Conservation (phyloP, 2,113 vertebrate genomes). For the Campylomormyrus numenius region DNA sequence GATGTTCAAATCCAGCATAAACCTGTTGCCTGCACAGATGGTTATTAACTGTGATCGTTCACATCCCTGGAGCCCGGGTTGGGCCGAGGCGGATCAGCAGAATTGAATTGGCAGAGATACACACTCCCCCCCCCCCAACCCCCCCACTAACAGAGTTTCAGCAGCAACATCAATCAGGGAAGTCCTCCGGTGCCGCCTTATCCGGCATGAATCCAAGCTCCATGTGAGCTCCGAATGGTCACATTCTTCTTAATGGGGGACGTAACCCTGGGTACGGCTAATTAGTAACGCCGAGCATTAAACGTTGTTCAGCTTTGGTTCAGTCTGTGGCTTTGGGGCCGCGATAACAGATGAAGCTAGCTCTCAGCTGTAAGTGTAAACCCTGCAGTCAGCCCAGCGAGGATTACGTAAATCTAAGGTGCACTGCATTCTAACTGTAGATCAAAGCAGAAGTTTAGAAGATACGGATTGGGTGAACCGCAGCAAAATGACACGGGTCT, state of each 20-base stretch:
- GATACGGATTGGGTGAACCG: background rate
- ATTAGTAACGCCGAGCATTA: background rate
- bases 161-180: background rate
- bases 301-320: background rate
- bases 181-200: background rate
- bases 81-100: background rate
- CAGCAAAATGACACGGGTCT: background rate
- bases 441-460: background rate
- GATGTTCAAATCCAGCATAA: background rate
- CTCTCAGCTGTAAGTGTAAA: background rate
- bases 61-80: background rate
- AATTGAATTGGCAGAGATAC: background rate
- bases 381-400: background rate
- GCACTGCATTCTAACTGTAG: background rate
- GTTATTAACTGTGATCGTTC: background rate
- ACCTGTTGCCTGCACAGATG: slow-evolving; percentile 12
- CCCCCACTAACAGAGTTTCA: background rate
- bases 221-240: background rate
- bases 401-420: background rate
- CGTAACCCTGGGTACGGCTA: background rate
- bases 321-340: background rate
- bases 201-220: background rate
- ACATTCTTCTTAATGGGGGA: background rate
- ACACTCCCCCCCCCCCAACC: background rate
- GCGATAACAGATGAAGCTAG: background rate